phyloP scores from a whole-genome alignment of 2,797 vertebrate genomes.

The Xiphophorus birchmanni region DNA sequence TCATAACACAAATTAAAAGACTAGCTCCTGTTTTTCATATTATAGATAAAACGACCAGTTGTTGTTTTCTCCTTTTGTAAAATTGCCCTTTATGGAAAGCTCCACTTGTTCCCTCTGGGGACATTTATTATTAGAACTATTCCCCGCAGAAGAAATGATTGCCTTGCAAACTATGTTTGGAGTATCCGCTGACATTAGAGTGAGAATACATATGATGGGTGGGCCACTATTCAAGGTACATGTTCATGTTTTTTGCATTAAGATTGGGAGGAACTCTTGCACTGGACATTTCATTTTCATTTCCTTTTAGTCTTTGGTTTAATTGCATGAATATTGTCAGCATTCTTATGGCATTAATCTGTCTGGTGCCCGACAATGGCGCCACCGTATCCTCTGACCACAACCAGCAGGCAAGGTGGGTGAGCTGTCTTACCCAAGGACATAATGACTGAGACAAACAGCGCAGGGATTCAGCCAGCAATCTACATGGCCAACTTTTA shows the following conservation, averaged over 20 bases:
- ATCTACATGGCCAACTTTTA: too few species aligned
- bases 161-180: constrained; percentile 12
- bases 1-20: neutral
- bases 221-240: neutral
- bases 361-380: too few species aligned
- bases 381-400: too few species aligned
- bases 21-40: neutral
- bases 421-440: too few species aligned
- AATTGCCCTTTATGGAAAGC: neutral
- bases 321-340: too few species aligned
- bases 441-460: too few species aligned
- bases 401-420: too few species aligned
- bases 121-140: constrained; percentile 9
- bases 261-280: neutral
- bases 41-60: neutral
- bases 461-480: too few species aligned
- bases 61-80: neutral
- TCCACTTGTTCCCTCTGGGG: neutral
- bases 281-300: too few species aligned
- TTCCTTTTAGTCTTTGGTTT: too few species aligned
- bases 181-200: constrained; percentile 1
- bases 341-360: too few species aligned
- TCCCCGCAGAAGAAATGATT: constrained; percentile 5
- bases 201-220: neutral
- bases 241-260: neutral